Evolutionary conservation across 1,140 invertebrate genomes (phyloP).

Genomic region (Orchestia grillus): DNA sequence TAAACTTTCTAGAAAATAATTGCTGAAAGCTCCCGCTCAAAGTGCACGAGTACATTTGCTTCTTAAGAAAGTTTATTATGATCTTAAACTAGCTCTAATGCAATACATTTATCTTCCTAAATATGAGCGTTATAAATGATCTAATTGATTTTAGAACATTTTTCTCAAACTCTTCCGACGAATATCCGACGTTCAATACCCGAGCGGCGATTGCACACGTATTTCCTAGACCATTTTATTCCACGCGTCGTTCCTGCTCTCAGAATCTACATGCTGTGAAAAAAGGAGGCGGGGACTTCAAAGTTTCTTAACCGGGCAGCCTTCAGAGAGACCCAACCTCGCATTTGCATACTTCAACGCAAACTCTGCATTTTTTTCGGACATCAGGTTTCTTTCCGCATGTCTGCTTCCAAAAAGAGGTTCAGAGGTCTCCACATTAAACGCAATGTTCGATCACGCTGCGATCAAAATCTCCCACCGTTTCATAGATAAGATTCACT

Average conservation of each 20-base stretch:
- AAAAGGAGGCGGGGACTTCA: background rate
- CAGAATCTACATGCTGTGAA: background rate
- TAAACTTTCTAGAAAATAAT: too few species aligned
- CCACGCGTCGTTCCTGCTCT: background rate
- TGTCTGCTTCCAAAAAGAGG: background rate
- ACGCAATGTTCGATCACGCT: slow-evolving; percentile 32
- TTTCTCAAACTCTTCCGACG: too few species aligned
- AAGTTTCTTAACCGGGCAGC: background rate
- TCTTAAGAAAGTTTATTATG: too few species aligned
- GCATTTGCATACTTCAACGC: background rate
- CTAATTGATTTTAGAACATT: too few species aligned
- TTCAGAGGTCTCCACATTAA: slow-evolving; percentile 49
- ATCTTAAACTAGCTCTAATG: too few species aligned
- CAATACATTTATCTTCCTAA: too few species aligned
- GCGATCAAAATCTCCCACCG: background rate
- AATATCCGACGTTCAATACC: background rate
- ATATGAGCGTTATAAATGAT: too few species aligned
- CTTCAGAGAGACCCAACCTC: background rate
- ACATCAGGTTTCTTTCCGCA: background rate
- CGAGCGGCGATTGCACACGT: background rate
- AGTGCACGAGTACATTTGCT: too few species aligned
- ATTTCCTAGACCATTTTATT: background rate
- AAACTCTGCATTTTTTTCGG: background rate
- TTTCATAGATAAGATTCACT: background rate
- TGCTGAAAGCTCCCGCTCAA: too few species aligned